phyloP scores from a whole-genome alignment of 2,113 vertebrate genomes.

The Apistogramma diplotaenia region DNA sequence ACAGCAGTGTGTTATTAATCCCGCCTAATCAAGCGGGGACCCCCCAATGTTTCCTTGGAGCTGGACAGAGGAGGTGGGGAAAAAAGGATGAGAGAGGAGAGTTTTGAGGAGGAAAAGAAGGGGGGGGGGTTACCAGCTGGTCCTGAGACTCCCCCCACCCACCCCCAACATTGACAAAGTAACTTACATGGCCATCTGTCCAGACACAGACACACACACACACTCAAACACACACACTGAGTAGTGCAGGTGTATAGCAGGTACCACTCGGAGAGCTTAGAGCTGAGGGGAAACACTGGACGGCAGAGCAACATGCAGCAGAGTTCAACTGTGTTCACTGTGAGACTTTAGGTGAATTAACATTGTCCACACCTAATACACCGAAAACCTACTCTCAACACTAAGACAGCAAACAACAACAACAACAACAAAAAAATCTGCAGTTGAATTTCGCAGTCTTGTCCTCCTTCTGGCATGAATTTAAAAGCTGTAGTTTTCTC shows the following conservation, averaged over 20 bases:
- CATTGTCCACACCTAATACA: background rate
- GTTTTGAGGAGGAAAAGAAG: constrained; percentile 17
- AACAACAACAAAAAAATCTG: too few relatives aligned
- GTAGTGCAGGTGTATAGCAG: constrained; percentile 44
- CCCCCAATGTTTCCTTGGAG: constrained; percentile 66
- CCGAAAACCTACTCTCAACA: background rate
- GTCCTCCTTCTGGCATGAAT: background rate
- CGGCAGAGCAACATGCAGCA: constrained; percentile 12
- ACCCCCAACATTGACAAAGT: constrained; percentile 57
- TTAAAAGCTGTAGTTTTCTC: background rate
- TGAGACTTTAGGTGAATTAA: background rate
- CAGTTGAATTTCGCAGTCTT: too few relatives aligned
- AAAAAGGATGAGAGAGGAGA: constrained; percentile 24
- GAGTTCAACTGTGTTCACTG: background rate
- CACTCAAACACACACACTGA: background rate
- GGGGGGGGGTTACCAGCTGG: constrained; percentile 61
- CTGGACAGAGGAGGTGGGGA: constrained; percentile 48
- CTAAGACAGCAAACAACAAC: too few relatives aligned
- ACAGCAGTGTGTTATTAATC: constrained; percentile 71
- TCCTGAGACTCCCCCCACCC: constrained; percentile 54
- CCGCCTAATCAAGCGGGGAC: constrained; percentile 78
- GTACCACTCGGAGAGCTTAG: constrained; percentile 17
- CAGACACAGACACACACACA: constrained; percentile 10
- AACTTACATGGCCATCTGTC: constrained; percentile 74
- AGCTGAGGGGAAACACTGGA: constrained; percentile 17